These are phyloP conservation scores for Sebastes paucispinis DNA, from an alignment of 2,797 vertebrate genomes.

Conservation along the genomic window DNA sequence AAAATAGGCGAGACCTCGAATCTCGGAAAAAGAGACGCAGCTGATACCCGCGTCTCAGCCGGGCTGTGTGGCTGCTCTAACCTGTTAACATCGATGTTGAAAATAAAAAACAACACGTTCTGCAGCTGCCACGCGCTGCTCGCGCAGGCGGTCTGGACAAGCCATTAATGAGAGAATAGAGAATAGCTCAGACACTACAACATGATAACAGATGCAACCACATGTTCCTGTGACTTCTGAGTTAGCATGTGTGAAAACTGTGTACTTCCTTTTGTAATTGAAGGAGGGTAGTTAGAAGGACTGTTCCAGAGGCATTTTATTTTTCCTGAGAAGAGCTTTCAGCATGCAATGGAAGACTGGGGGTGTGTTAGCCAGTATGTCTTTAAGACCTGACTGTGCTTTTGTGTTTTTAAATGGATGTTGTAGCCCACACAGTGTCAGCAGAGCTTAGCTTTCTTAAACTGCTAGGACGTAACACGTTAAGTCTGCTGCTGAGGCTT, in stretches of 20 bases:
- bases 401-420: slow-evolving; percentile 33
- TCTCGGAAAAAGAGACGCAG: too few relatives aligned
- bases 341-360: not conserved
- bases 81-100: too few relatives aligned
- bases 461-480: slow-evolving; percentile 12
- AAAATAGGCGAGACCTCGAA: too few relatives aligned
- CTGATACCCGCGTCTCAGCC: too few relatives aligned
- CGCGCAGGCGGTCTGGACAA: too few relatives aligned
- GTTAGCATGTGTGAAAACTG: not conserved
- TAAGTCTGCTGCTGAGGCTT: slow-evolving; percentile 27
- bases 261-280: not conserved
- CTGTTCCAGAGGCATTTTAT: not conserved
- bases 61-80: too few relatives aligned
- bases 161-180: not conserved
- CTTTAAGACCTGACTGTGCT: not conserved
- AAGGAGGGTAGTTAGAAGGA: not conserved
- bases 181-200: not conserved
- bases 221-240: not conserved
- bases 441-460: slow-evolving; percentile 42
- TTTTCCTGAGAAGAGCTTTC: not conserved
- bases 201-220: not conserved
- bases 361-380: not conserved
- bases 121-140: too few relatives aligned
- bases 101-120: too few relatives aligned
- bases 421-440: slow-evolving; percentile 45